phyloP scores from a whole-genome alignment of 2,113 vertebrate species.

The Anarrhichthys ocellatus region DNA sequence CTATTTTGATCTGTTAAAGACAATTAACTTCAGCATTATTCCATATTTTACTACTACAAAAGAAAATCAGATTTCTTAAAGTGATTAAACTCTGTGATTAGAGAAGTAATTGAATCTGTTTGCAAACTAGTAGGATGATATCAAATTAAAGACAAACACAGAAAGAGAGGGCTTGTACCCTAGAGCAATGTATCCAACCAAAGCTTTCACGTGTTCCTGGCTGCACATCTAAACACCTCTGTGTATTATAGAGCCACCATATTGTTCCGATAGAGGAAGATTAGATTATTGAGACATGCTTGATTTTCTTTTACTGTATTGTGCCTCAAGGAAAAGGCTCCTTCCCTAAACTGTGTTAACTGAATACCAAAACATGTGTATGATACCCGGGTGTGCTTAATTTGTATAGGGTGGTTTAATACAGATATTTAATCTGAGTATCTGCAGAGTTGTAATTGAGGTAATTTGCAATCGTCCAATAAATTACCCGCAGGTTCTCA shows the following conservation, averaged over 20 bases:
- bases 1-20: constrained; percentile 21
- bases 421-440: constrained; percentile 8
- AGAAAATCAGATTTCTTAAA: neutral
- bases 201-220: constrained; percentile 7
- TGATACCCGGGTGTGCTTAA: neutral
- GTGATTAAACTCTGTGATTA: neutral
- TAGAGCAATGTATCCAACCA: neutral
- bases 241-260: constrained; percentile 6
- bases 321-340: constrained; percentile 12
- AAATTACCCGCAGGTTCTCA: neutral
- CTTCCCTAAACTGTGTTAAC: constrained; percentile 11
- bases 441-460: neutral
- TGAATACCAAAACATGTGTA: constrained; percentile 17
- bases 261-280: constrained; percentile 46
- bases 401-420: neutral
- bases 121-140: neutral
- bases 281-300: constrained; percentile 49
- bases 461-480: neutral
- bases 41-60: neutral
- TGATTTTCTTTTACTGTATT: constrained; percentile 30
- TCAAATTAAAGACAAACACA: neutral
- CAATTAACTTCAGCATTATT: constrained; percentile 5
- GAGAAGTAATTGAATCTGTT: neutral
- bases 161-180: neutral
- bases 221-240: constrained; percentile 15